Base-by-base conservation (phyloP, 2,888 invertebrate genomes). In the Acronicta aceris region DNA sequence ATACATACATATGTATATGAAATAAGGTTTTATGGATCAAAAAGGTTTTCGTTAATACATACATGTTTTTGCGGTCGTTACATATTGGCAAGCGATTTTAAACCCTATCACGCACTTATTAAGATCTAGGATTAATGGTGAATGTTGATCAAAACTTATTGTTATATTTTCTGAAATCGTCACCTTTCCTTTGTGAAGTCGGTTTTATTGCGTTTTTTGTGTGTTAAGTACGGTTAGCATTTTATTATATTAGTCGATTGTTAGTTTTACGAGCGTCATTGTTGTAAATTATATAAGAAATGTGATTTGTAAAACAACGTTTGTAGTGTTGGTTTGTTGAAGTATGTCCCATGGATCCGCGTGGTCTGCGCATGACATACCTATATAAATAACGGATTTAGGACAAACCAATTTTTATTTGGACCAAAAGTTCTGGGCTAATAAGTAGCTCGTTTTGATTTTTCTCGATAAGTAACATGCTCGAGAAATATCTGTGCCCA, bases 1-100 rank as follows among this genome's bases (percentile, higher is more conserved):
- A 78, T 79, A 76, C n/a, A 38, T 38, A 38, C 38, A n/a, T 77
- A 69, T 75, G 76, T 79, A 80, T 33, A 80, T 81, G 77, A 78
- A 69, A 71, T 70, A 76, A 59, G 55, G 62, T 59, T 82, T 82
- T 80, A 82, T 80, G 76, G 71, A 66, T 71, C 62, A 50, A 64
- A 65, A 74, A 64, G 72, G 65, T 72, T 79, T 81, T 72, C 72
- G 69, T 68, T 59, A 48, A 47, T 58, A 49, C 64, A 64, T 46
- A 48, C 51, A 55, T 50, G 36, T 58, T 16, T 62, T 58, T 53
- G 48, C 48, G 47, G 42, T 40, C 46, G 2, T 15, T 33, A 15
- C 45, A 30, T 41, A 9, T 38, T 43, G 27, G 1, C 17, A 45
- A 5, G 5, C 16, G 8, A 62, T 42, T 49, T 54, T 60, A 2